Evolutionary conservation across 2,888 invertebrate genomes (phyloP).

Genomic region (Nomada ferruginata): DNA sequence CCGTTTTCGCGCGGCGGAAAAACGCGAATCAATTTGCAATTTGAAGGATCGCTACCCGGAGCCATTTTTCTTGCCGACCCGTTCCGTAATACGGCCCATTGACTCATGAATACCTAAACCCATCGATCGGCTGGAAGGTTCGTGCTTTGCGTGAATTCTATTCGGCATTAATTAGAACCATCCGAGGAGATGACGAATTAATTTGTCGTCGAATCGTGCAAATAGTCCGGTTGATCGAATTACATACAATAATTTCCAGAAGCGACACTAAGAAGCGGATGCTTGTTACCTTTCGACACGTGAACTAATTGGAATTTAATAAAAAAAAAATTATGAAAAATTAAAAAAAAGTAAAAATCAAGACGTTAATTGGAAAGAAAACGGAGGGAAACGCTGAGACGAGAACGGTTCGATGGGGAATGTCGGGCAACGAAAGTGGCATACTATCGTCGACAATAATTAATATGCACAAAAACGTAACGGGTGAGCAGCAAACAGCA

Average conservation of each 20-base stretch:
- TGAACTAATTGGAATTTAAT: neutral
- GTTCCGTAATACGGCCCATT: constrained; percentile 7
- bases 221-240: constrained; percentile 11
- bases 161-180: constrained; percentile 25
- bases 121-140: neutral
- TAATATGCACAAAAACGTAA: constrained; percentile 73
- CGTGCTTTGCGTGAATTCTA: constrained; percentile 1
- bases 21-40: constrained; percentile 38
- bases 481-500: constrained; percentile 64
- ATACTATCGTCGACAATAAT: constrained; percentile 41
- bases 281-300: neutral
- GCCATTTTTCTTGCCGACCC: constrained; percentile 29
- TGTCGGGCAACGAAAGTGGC: neutral
- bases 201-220: neutral
- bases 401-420: neutral
- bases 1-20: constrained; percentile 2
- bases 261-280: neutral
- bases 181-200: constrained; percentile 10
- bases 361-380: neutral
- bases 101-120: constrained; percentile 24
- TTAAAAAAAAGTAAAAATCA: too few relatives aligned
- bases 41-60: constrained; percentile 22
- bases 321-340: too few relatives aligned
- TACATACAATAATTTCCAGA: constrained; percentile 12
- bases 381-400: neutral